Evolutionary conservation across 37 sponge, comb jelly and placozoan genomes (phyloP), one percentile per base, ranked within the genome.

Genomic region (Dysidea cf. avara): DNA sequence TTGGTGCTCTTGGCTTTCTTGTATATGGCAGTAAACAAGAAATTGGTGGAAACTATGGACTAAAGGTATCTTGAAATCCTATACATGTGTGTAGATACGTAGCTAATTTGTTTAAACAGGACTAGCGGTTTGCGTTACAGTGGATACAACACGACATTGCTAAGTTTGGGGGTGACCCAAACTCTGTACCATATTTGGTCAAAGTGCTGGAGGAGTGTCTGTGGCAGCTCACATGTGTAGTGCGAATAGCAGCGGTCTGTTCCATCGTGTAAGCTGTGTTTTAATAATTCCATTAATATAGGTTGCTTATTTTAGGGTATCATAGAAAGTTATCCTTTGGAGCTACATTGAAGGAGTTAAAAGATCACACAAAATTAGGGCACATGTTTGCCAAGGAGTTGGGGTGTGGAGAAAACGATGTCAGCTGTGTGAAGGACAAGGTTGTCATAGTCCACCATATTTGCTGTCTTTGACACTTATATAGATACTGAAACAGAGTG

Each of bases 171-270:
- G 94, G 94, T 20, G 58, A 94, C 72, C 89, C 86, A 0, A 20
- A 33, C 34, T 38, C 69, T 17, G 87, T 94, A 94, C 90, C 31
- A 18, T 88, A 14, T 82, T 83, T 72, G 94, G 94, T 60, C 90
- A 94, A 58, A 94, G 94, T 86, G 90, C 94, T 53, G 94, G 94
- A 1, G 94, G 83, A 32, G 61, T 82, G 0, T 81, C 90, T 26
- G 77, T 67, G 9, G 82, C 77, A 16, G 57, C 80, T 33, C 87
- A 85, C 74, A 82, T 94, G 77, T 59, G 69, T 3, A 81, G 74
- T 31, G 72, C 69, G 9, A 56, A 53, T 18, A 85, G 85, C 58
- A 77, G 72, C 31, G 94, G 94, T 5, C 79, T 93, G 38, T 93
- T 93, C 46, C 81, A 85, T 55, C 75, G 70, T 67, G 93, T 88